These are phyloP conservation scores for Harpagoxenus sublaevis DNA, from an alignment of 2,888 invertebrate genomes.

Conservation along the genomic window DNA sequence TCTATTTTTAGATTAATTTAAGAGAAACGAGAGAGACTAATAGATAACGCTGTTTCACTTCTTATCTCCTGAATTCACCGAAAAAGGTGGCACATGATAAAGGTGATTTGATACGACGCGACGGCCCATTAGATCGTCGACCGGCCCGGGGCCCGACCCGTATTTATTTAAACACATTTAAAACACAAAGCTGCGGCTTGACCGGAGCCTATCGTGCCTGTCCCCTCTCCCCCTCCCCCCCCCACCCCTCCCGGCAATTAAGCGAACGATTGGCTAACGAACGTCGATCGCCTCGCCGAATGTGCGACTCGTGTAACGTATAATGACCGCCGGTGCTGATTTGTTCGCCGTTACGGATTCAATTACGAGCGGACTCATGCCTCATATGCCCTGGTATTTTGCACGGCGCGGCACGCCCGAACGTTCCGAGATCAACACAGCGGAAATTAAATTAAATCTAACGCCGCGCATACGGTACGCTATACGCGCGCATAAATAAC, in stretches of 20 bases:
- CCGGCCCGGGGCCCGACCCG: background rate
- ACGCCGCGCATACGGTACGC: constrained; percentile 1
- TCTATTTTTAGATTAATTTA: background rate
- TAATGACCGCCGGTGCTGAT: constrained; percentile 76
- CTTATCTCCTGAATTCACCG: background rate
- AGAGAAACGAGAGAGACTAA: background rate
- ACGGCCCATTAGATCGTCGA: constrained; percentile 36
- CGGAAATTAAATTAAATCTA: constrained; percentile 68
- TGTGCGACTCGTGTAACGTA: constrained; percentile 75
- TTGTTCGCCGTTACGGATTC: constrained; percentile 74
- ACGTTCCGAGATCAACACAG: constrained; percentile 61
- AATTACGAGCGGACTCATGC: constrained; percentile 64
- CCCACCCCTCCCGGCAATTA: constrained; percentile 72
- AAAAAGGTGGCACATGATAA: constrained; percentile 20
- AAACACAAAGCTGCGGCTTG: constrained; percentile 75
- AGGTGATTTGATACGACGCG: background rate
- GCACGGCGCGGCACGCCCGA: constrained; percentile 53
- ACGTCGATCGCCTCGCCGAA: constrained; percentile 69
- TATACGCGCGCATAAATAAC: constrained; percentile 67
- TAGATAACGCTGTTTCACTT: background rate
- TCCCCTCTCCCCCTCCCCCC: background rate
- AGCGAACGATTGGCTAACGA: constrained; percentile 77
- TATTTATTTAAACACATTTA: constrained; percentile 61
- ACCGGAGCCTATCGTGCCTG: constrained; percentile 66
- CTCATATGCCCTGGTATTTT: constrained; percentile 69